phyloP scores from a whole-genome alignment of 2,888 invertebrate species.

The Eupeodes luniger region DNA sequence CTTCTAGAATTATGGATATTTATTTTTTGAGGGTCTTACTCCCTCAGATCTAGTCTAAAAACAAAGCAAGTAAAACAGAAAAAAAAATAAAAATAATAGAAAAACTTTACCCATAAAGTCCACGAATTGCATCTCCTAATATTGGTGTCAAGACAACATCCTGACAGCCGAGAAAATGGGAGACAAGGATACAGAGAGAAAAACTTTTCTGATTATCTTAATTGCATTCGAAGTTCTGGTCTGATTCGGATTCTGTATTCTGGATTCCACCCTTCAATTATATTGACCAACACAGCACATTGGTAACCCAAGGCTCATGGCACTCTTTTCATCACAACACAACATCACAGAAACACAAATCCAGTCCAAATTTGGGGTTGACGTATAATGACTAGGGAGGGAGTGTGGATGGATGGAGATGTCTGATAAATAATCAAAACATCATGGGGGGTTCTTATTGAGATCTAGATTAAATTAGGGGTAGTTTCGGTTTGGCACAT shows the following conservation, averaged over 20 bases:
- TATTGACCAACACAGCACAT: constrained; percentile 53
- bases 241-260: not conserved
- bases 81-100: constrained; percentile 32
- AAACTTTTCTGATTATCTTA: constrained; percentile 76
- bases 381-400: constrained; percentile 36
- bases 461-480: constrained; percentile 65
- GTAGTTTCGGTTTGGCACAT: constrained; percentile 51
- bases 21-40: constrained; percentile 43
- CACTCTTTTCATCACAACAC: constrained; percentile 31
- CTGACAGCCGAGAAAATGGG: constrained; percentile 36
- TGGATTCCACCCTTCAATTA: constrained; percentile 50
- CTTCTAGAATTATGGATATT: constrained; percentile 68
- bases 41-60: not conserved
- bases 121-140: constrained; percentile 49
- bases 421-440: constrained; percentile 64
- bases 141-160: constrained; percentile 60
- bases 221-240: constrained; percentile 62
- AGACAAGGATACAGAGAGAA: not conserved
- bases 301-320: constrained; percentile 2
- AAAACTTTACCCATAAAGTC: constrained; percentile 44
- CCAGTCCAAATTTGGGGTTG: constrained; percentile 32
- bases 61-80: not conserved
- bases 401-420: constrained; percentile 41
- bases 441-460: constrained; percentile 12
- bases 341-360: constrained; percentile 13